Percentiles rank a stretch among this genome's conserved stretches.
Conservation (phyloP, 2,797 vertebrate species). For the Onychomys arenicola region DNA sequence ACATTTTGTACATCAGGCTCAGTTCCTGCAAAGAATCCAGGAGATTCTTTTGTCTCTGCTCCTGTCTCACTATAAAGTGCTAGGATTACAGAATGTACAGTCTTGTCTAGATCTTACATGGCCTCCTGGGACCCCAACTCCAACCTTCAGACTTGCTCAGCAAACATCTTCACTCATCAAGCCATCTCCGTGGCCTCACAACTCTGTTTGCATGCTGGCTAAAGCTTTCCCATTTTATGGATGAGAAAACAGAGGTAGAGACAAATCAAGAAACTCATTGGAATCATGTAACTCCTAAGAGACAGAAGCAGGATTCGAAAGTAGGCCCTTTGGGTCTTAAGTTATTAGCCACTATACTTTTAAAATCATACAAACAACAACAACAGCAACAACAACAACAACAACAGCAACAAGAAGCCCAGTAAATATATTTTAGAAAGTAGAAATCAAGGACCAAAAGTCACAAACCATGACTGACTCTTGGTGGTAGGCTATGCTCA, state of each 20-base stretch:
- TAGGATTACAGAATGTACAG: neutral
- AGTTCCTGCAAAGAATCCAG: neutral
- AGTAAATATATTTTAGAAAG: neutral
- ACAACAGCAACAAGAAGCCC: neutral
- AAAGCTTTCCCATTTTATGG: conserved; percentile 1
- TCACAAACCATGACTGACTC: neutral
- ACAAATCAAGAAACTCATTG: neutral
- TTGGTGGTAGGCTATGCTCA: neutral
- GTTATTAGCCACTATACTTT: neutral
- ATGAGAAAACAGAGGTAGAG: neutral
- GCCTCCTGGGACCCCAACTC: neutral
- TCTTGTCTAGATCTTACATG: neutral
- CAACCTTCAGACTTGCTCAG: neutral
- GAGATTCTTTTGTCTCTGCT: neutral
- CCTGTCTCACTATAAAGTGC: neutral
- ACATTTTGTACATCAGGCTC: neutral
- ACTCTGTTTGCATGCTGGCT: neutral
- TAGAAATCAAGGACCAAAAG: neutral
- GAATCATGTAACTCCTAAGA: neutral
- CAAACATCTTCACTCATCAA: neutral
- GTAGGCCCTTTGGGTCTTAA: neutral
- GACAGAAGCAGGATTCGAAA: neutral
- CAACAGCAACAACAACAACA: neutral
- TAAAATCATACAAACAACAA: neutral
- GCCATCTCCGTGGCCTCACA: neutral